Conservation (phyloP, 2,888 invertebrate genomes). For the Eumacrocentrus americanus region DNA sequence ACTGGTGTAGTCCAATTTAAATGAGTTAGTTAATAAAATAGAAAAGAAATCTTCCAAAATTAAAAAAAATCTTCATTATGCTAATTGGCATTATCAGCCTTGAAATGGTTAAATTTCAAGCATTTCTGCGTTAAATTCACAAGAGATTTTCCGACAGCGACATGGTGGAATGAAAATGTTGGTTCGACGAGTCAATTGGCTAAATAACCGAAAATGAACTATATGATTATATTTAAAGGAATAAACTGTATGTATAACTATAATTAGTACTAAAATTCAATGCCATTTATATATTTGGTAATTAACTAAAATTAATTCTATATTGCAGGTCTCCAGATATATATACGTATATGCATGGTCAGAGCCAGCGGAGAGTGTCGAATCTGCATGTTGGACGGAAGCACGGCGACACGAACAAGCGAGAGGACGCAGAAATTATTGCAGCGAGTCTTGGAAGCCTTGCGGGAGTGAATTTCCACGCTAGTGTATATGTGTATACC, state of each 20-base stretch:
- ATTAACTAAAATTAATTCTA: conserved; percentile 26
- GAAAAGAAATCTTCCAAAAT: too few species aligned
- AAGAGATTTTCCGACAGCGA: too few species aligned
- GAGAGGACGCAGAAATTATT: conserved; percentile 23
- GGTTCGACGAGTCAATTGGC: too few species aligned
- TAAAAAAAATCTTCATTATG: too few species aligned
- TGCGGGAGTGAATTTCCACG: conserved; percentile 21
- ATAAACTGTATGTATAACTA: not conserved
- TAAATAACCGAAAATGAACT: too few species aligned
- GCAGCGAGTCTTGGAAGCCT: conserved; percentile 19
- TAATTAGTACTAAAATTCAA: not conserved
- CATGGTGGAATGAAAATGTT: too few species aligned
- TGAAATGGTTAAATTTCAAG: too few species aligned
- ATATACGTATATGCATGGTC: too few species aligned
- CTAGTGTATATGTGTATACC: conserved; percentile 17
- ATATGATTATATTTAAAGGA: not conserved
- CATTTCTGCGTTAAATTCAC: too few species aligned
- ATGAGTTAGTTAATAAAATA: too few species aligned
- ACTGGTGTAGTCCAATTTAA: too few species aligned
- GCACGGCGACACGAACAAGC: conserved; percentile 15
- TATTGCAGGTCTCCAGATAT: conserved; percentile 22
- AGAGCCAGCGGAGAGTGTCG: conserved; percentile 6
- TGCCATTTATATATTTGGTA: conserved; percentile 15
- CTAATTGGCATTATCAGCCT: too few species aligned
- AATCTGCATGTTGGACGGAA: conserved; percentile 15